Conservation (phyloP, 2,797 vertebrate species). For the Glossophaga mutica region DNA sequence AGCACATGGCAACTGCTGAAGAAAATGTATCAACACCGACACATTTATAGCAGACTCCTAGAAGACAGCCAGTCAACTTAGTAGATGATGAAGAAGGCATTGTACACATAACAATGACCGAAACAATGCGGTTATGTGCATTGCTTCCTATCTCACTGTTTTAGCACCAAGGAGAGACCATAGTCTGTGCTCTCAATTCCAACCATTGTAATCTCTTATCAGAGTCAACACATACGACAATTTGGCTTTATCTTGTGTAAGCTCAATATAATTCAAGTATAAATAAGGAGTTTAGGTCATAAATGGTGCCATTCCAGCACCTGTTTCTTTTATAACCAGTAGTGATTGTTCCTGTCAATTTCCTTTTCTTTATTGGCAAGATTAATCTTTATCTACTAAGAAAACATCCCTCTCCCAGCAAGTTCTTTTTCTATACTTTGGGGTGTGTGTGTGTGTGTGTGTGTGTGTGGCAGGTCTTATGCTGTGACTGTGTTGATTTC, state of each 20-base stretch:
- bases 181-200: not conserved
- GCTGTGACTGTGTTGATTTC: not conserved
- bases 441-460: no score
- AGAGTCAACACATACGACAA: not conserved
- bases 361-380: not conserved
- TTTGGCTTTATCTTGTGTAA: not conserved
- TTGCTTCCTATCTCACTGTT: not conserved
- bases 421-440: not conserved
- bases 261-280: not conserved
- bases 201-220: not conserved
- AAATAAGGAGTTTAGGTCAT: not conserved
- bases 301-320: not conserved
- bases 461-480: not conserved
- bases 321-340: not conserved
- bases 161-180: not conserved
- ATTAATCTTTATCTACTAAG: not conserved
- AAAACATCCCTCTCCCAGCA: not conserved
- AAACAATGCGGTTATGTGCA: accelerated
- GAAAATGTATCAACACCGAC: not conserved
- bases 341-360: not conserved
- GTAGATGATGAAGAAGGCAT: not conserved
- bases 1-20: not conserved
- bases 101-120: accelerated
- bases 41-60: no score
- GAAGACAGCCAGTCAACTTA: not conserved